Evolutionary conservation across 2,113 vertebrate species (phyloP), one percentile per base, ranked within the genome.

Genomic region (Hippocampus mohnikei): DNA sequence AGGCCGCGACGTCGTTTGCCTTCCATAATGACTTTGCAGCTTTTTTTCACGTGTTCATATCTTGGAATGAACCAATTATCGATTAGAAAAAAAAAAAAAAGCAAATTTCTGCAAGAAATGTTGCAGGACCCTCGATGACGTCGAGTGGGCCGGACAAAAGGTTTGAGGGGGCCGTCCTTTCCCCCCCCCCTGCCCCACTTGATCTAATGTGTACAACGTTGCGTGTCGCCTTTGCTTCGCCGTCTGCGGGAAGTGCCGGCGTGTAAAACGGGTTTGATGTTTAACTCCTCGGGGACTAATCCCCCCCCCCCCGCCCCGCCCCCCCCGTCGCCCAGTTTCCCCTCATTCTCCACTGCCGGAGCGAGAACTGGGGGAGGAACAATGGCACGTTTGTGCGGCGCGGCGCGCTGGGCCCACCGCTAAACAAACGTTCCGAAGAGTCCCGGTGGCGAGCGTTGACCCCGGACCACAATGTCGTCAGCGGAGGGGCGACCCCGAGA

Each of bases 381-480:
- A 92, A 91, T 91, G 88, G 85, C 18, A 75, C 69, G 53, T 87
- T 88, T 92, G 88, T 92, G 76, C 78, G 1, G 65, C 0, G 63
- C 77, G 84, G 79, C 77, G 73, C 76, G 69, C 84, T 88, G 71
- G 72, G 80, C 81, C 85, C 81, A 82, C 81, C 81, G 78, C 82
- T 89, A 86, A 88, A 89, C 87, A 89, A 88, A 92, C 87, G 89
- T 88, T 88, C 69, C 60, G 77, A 80, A 81, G 85, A 89, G 89
- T 87, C 84, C 85, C 88, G 75, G 74, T 85, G 84, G 75, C 80
- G 70, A 76, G 81, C 74, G 77, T 82, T 85, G 84, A 82, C 79
- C 76, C 70, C 69, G 73, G 81, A 76, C 80, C 73, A 77, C 83
- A 79, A 82, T 85, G 78, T 80, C 78, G 77, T n/a, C 52, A 55